Evolutionary conservation across 2,797 vertebrate genomes (phyloP).

Genomic region (Nannoperca australis): DNA sequence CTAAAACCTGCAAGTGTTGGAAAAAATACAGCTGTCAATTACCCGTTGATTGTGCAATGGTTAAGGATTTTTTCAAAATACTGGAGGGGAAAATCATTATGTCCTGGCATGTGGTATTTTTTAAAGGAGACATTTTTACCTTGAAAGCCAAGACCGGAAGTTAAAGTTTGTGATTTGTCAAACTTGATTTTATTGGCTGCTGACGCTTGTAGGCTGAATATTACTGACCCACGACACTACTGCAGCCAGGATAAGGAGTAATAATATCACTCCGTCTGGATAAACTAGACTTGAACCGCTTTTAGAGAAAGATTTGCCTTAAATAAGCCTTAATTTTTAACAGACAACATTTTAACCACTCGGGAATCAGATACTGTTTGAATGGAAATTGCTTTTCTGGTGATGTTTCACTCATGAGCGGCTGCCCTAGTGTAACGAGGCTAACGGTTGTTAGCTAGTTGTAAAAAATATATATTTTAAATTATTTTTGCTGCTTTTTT

Average conservation of each 20-base stretch:
- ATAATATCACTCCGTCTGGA: slow-evolving; percentile 7
- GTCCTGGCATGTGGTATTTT: fast-evolving
- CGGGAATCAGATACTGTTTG: slow-evolving; percentile 5
- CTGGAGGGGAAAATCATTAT: background rate
- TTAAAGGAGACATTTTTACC: slow-evolving; percentile 17
- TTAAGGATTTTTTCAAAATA: background rate
- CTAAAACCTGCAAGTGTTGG: background rate
- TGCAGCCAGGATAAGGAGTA: slow-evolving; percentile 23
- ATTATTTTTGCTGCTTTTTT: background rate
- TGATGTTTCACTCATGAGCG: slow-evolving; percentile 48
- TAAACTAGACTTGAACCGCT: background rate
- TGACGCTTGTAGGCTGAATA: slow-evolving; percentile 58
- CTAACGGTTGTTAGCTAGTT: slow-evolving; percentile 24
- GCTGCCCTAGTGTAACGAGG: slow-evolving; percentile 27
- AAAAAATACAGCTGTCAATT: background rate
- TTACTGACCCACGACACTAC: slow-evolving; percentile 23
- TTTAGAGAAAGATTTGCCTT: slow-evolving; percentile 27
- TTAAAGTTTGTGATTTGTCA: fast-evolving
- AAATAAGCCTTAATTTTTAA: slow-evolving; percentile 33
- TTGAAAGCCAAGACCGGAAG: slow-evolving; percentile 39
- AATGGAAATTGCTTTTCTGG: slow-evolving; percentile 26
- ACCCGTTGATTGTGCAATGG: background rate
- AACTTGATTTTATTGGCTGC: slow-evolving; percentile 1
- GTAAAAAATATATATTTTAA: slow-evolving; percentile 5
- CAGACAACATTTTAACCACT: background rate